A percentile compares a stretch with the other conserved stretches of the same genome.
phyloP scores from a whole-genome alignment of 2,113 vertebrate genomes.

The Oceanodroma tethys region DNA sequence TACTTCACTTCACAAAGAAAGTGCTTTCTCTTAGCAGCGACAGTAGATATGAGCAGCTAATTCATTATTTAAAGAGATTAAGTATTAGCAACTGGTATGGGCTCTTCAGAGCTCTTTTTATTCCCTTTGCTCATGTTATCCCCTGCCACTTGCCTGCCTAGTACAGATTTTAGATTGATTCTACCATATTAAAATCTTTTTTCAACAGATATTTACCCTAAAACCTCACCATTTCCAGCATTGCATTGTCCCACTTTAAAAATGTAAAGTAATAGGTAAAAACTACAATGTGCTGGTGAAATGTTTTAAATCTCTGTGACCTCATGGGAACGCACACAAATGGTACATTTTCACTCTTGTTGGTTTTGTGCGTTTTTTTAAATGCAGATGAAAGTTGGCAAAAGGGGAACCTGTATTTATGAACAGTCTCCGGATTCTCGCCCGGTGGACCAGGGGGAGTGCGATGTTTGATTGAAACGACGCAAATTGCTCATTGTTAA shows the following conservation, averaged over 20 bases:
- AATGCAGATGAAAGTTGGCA: not conserved
- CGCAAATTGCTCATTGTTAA: not conserved
- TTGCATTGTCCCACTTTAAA: constrained; percentile 55
- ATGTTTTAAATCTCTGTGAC: constrained; percentile 11
- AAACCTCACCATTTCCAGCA: constrained; percentile 58
- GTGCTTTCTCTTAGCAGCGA: constrained; percentile 94
- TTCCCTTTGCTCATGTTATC: constrained; percentile 84
- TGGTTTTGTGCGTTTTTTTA: too few relatives aligned
- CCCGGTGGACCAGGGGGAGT: not conserved
- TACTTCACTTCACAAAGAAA: constrained; percentile 96
- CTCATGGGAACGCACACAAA: constrained; percentile 11
- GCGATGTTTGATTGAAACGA: constrained; percentile 1
- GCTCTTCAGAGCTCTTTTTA: constrained; percentile 80
- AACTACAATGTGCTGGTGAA: not conserved
- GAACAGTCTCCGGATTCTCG: not conserved
- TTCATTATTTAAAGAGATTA: constrained; percentile 99
- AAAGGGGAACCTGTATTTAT: constrained; percentile 13
- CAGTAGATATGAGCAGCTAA: constrained; percentile 98
- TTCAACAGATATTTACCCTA: constrained; percentile 14
- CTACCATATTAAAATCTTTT: constrained; percentile 72
- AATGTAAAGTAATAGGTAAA: constrained; percentile 33
- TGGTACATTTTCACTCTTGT: not conserved
- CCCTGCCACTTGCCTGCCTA: constrained; percentile 71
- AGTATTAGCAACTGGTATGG: constrained; percentile 85
- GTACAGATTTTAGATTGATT: constrained; percentile 77